These are phyloP conservation scores for Scrobipalpa costella DNA, from an alignment of 2,888 invertebrate genomes.

Conservation along the genomic window DNA sequence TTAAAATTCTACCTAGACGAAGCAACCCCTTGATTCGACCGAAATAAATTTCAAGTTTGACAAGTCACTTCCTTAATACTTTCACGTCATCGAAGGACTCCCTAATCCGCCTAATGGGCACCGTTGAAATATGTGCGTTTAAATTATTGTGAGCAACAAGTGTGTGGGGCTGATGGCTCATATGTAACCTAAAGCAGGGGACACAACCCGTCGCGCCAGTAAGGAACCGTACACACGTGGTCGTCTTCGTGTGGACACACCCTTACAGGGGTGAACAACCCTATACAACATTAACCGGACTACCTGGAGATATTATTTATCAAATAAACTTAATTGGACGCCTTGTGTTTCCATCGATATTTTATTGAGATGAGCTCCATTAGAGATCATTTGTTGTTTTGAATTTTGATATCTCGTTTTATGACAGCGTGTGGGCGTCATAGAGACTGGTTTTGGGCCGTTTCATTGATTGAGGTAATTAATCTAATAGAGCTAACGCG, in stretches of 20 bases:
- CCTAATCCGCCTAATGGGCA: conserved; percentile 71
- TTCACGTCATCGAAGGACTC: conserved; percentile 64
- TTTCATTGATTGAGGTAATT: neutral
- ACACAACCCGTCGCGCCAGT: conserved; percentile 30
- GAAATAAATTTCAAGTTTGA: conserved; percentile 38
- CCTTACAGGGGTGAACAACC: conserved; percentile 63
- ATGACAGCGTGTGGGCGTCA: conserved; percentile 15
- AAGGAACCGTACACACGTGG: conserved; percentile 47
- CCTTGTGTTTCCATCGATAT: conserved; percentile 11
- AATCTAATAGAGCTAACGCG: conserved; percentile 1
- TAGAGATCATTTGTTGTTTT: conserved; percentile 16
- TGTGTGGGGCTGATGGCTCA: conserved; percentile 49
- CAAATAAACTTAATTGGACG: conserved; percentile 13
- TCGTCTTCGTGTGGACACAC: conserved; percentile 44
- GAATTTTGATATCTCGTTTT: conserved; percentile 17
- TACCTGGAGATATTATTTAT: conserved; percentile 14
- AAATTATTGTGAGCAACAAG: conserved; percentile 63
- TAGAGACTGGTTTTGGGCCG: conserved; percentile 5
- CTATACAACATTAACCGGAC: conserved; percentile 32
- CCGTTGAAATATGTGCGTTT: conserved; percentile 61
- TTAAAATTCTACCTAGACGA: neutral
- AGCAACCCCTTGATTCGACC: conserved; percentile 9
- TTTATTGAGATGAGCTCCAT: conserved; percentile 14
- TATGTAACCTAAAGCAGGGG: conserved; percentile 35
- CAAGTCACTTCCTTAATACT: conserved; percentile 64